Conservation (phyloP, 2,113 vertebrate genomes). For the Dryoscopus gambensis region DNA sequence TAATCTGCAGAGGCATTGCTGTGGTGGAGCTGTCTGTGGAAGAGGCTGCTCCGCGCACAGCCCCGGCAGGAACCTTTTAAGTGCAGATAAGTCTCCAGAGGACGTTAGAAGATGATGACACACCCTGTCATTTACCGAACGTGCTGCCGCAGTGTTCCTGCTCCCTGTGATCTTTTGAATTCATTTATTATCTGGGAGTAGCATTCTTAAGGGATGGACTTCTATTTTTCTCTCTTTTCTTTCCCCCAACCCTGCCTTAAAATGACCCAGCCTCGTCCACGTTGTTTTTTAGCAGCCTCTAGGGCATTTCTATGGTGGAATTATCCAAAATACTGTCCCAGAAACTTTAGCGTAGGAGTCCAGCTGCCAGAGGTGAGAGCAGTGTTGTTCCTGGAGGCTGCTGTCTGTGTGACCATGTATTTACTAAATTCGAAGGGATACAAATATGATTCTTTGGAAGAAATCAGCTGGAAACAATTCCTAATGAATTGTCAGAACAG, state of each 20-base stretch:
- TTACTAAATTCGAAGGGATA: background rate
- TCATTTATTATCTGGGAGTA: background rate
- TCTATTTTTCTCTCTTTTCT: background rate
- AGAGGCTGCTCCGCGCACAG: background rate
- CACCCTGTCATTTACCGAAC: background rate
- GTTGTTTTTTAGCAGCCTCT: background rate
- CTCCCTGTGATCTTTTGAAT: background rate
- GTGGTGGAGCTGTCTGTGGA: background rate
- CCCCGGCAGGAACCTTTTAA: background rate
- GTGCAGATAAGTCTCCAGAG: background rate
- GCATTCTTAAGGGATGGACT: background rate
- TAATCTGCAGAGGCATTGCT: background rate
- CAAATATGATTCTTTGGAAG: background rate
- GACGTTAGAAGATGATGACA: accelerated
- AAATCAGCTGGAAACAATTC: background rate
- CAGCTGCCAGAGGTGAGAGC: background rate
- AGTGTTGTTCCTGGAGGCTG: background rate
- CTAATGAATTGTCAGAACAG: background rate
- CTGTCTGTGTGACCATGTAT: accelerated
- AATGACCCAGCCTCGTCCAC: accelerated
- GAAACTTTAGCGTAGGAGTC: background rate
- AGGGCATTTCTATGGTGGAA: background rate
- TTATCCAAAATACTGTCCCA: background rate
- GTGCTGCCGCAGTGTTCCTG: background rate
- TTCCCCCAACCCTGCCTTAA: background rate